These are phyloP conservation scores for Lasioglossum villosulum DNA, from an alignment of 2,888 invertebrate species.

Conservation along the genomic window DNA sequence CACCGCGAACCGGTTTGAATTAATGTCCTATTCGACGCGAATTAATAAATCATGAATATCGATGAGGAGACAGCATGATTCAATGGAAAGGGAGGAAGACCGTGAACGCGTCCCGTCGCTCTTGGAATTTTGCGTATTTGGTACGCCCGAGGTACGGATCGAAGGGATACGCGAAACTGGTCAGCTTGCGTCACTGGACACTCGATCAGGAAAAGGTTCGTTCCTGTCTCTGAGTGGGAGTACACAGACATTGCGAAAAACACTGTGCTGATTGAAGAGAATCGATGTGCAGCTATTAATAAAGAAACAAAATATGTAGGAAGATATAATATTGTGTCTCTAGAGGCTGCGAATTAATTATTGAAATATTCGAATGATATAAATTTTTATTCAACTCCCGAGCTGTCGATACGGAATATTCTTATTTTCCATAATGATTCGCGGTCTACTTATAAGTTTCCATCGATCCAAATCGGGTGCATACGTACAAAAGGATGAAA, in stretches of 20 bases:
- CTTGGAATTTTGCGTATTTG: conserved; percentile 41
- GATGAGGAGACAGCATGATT: conserved; percentile 13
- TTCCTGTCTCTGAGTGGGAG: background rate
- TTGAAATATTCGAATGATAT: background rate
- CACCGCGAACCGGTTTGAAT: background rate
- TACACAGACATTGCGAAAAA: background rate
- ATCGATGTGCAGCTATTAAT: conserved; percentile 42
- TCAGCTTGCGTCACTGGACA: conserved; percentile 29
- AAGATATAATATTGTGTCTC: background rate
- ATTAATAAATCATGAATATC: conserved; percentile 20
- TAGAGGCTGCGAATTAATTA: background rate
- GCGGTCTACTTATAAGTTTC: background rate
- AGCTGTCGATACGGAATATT: background rate
- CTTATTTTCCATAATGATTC: background rate
- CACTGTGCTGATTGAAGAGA: conserved; percentile 19
- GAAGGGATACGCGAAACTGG: conserved; percentile 39
- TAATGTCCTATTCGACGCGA: background rate
- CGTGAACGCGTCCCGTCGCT: conserved; percentile 5
- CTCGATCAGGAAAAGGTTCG: conserved; percentile 15
- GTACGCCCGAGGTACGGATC: background rate
- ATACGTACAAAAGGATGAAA: background rate
- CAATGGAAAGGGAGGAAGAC: conserved; percentile 21
- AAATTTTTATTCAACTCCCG: background rate
- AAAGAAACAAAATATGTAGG: too few species aligned
- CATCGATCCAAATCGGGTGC: background rate